Evolutionary conservation across 2,113 vertebrate species (phyloP).

Genomic region (Colossoma macropomum): DNA sequence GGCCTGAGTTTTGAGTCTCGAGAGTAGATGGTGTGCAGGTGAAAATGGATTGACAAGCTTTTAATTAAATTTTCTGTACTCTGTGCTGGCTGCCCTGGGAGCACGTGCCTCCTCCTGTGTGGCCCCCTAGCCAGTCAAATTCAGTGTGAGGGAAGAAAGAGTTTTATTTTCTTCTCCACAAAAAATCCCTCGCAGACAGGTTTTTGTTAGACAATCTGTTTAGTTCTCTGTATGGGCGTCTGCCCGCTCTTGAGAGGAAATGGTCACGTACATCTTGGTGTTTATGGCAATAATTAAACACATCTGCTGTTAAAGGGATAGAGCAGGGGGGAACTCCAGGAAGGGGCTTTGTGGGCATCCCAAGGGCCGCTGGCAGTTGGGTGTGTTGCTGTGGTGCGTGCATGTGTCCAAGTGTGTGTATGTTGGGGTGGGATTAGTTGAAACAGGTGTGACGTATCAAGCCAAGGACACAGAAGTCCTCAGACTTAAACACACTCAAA

Average conservation of each 20-base stretch:
- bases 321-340: constrained; percentile 54
- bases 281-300: constrained; percentile 76
- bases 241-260: constrained; percentile 73
- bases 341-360: constrained; percentile 44
- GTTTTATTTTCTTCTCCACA: constrained; percentile 77
- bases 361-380: constrained; percentile 48
- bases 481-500: constrained; percentile 40
- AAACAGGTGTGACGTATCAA: constrained; percentile 67
- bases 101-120: constrained; percentile 77
- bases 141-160: constrained; percentile 73
- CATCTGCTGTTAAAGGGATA: constrained; percentile 69
- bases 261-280: constrained; percentile 63
- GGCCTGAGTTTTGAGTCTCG: constrained; percentile 72
- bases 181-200: constrained; percentile 82
- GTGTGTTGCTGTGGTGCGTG: constrained; percentile 17
- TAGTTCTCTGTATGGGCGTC: constrained; percentile 70
- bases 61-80: constrained; percentile 95
- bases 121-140: constrained; percentile 81
- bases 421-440: constrained; percentile 40
- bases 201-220: constrained; percentile 85
- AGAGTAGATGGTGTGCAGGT: constrained; percentile 85
- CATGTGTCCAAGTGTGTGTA: constrained; percentile 2
- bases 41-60: constrained; percentile 90
- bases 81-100: constrained; percentile 40
- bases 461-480: constrained; percentile 41